Base-by-base conservation (phyloP, 2,888 invertebrate genomes). In the Melinaea menophilus region DNA sequence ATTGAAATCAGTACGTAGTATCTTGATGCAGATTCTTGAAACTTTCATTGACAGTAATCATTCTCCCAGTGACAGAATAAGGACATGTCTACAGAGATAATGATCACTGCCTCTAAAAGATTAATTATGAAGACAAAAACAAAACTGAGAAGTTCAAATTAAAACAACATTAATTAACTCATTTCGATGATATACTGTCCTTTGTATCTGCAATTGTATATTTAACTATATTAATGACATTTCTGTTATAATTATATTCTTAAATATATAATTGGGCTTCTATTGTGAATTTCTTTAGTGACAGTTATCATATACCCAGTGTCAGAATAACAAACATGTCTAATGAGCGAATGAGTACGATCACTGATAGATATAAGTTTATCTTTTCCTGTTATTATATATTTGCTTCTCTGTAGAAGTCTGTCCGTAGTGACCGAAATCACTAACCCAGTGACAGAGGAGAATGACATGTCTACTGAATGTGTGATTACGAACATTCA, bases 241-340 rank as follows among this genome's bases (percentile, higher is more conserved):
- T 22, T 22, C 22, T 22, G 22, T 22, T 22, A 22, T 22, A 22
- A 22, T 9, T 13, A 33, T 45, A 13, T 5, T 48, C 59, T 47
- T 3, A 51, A 41, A 41, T 7, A 37, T 37, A 5, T 37, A 37
- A 37, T 5, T 1, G 9, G 41, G 9, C 41, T 41, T 41, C 41
- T 41, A 2, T 41, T 2, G 41, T 13, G 37, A 9, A 41, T 11
- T 31, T 41, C 22, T 22, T n/a, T 45, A 34, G 56, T 12, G 22
- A 47, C 31, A 59, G 57, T 57, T 58, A 59, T 63, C 56, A 13
- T 22, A 70, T 62, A 74, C 79, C 80, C 82, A 81, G 81, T 81
- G 80, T 78, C 75, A 77, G 64, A 68, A 68, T 67, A 13, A 5
- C 55, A 56, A 41, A 71, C 68, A 61, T 73, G 69, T 67, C 9